phyloP scores from a whole-genome alignment of 2,888 invertebrate genomes.

The Caenorhabditis virilis region DNA sequence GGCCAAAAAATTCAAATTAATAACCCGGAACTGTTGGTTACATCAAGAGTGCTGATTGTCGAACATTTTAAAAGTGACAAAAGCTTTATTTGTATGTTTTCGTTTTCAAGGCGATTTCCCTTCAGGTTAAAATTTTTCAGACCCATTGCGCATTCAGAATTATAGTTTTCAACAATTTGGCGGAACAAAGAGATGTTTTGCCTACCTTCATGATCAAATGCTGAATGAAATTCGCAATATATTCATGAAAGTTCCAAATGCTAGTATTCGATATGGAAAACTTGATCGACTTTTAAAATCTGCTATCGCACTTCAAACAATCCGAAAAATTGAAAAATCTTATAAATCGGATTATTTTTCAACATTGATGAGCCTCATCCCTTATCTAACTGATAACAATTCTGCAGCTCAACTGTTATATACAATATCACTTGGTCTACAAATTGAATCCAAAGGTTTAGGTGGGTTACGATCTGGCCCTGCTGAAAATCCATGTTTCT shows the following conservation, averaged over 20 bases:
- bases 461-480: constrained; percentile 73
- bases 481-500: constrained; percentile 61
- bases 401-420: constrained; percentile 13
- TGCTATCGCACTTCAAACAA: too few relatives aligned
- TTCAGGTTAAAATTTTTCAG: neutral
- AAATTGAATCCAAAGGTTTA: constrained; percentile 46
- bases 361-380: too few relatives aligned
- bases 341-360: too few relatives aligned
- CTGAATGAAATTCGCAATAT: too few relatives aligned
- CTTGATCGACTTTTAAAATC: too few relatives aligned
- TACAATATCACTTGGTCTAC: constrained; percentile 18
- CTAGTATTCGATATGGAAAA: too few relatives aligned
- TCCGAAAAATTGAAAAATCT: too few relatives aligned
- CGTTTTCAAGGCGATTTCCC: neutral
- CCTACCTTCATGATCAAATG: too few relatives aligned
- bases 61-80: neutral
- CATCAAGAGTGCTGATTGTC: constrained; percentile 39
- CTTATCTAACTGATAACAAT: too few relatives aligned
- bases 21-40: constrained; percentile 5
- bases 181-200: too few relatives aligned
- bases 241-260: too few relatives aligned
- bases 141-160: neutral
- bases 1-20: constrained; percentile 50
- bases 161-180: constrained; percentile 1
- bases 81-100: constrained; percentile 1